phyloP scores from a whole-genome alignment of 2,797 vertebrate genomes.

The Girardinus metallicus region DNA sequence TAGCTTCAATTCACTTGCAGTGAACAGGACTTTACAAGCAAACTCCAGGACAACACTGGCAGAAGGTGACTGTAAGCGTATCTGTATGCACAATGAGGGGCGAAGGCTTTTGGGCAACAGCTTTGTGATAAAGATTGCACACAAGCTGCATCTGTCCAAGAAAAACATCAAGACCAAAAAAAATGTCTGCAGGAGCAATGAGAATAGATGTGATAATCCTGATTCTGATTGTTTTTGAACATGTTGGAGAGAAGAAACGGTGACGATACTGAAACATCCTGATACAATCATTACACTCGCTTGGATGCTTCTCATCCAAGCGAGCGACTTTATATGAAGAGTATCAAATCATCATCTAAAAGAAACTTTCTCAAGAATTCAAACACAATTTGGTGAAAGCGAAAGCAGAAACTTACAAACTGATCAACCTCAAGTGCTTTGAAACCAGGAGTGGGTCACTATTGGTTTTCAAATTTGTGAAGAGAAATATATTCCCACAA shows the following conservation, averaged over 20 bases:
- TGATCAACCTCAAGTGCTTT: background rate
- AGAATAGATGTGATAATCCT: background rate
- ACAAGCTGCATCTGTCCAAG: background rate
- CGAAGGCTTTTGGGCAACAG: background rate
- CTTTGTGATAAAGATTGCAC: background rate
- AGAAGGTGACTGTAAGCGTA: background rate
- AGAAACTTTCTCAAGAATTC: background rate
- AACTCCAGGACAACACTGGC: background rate
- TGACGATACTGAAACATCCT: background rate
- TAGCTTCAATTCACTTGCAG: background rate
- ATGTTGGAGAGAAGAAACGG: background rate
- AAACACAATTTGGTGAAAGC: background rate
- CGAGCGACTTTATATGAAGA: background rate
- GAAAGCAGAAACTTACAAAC: background rate
- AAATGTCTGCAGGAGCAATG: background rate
- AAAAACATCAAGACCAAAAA: background rate
- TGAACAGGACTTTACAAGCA: background rate
- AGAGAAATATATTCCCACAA: background rate
- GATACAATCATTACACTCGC: background rate
- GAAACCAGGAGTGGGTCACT: background rate
- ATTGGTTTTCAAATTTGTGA: background rate
- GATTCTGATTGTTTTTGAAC: background rate
- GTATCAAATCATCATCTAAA: background rate
- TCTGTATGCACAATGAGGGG: background rate
- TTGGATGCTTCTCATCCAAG: background rate